A percentile compares a stretch with the other conserved stretches of the same genome.
Evolutionary conservation across 2,113 vertebrate species (phyloP).

Genomic region (Pantherophis guttatus): DNA sequence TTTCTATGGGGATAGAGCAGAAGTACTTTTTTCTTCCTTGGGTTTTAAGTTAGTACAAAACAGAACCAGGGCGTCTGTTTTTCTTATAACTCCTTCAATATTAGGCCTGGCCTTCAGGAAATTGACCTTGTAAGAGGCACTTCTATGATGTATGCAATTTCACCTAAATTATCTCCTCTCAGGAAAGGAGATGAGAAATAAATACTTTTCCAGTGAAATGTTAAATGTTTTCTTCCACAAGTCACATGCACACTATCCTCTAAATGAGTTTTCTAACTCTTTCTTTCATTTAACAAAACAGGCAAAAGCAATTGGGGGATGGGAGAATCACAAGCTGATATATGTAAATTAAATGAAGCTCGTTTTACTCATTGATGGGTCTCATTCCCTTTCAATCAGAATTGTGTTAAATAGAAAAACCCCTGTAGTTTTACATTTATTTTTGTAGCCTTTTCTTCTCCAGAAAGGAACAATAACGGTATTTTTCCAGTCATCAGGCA

Average conservation of each 20-base stretch:
- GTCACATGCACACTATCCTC: neutral
- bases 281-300: neutral
- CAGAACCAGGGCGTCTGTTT: neutral
- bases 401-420: neutral
- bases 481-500: neutral
- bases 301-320: neutral
- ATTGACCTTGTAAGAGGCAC: neutral
- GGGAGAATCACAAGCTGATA: neutral
- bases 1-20: neutral
- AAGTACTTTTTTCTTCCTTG: neutral
- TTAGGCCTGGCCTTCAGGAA: neutral
- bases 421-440: neutral
- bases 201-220: neutral
- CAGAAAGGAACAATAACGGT: neutral
- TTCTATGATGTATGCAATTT: neutral
- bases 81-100: neutral
- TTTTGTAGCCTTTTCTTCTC: neutral
- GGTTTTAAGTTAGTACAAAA: neutral
- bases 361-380: neutral
- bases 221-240: neutral
- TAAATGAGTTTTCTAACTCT: neutral
- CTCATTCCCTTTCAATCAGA: neutral
- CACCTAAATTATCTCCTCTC: neutral
- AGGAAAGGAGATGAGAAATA: neutral
- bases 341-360: neutral